phyloP scores from a whole-genome alignment of 2,113 vertebrate species.

The Channa maculata region DNA sequence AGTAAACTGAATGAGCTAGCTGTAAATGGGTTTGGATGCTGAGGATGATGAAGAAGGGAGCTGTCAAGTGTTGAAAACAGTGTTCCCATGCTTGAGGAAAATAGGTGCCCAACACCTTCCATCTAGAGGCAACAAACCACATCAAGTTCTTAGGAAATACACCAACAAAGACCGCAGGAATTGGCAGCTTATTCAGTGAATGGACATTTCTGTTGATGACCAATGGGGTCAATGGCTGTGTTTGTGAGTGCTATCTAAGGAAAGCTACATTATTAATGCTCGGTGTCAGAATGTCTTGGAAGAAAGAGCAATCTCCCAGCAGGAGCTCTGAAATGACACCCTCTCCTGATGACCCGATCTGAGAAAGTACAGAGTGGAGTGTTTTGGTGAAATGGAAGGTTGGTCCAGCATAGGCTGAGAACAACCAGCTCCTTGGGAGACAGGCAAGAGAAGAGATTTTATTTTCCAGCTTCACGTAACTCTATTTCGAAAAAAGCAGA shows the following conservation, averaged over 20 bases:
- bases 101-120: conserved; percentile 36
- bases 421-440: conserved; percentile 37
- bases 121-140: conserved; percentile 1
- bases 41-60: conserved; percentile 62
- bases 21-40: conserved; percentile 56
- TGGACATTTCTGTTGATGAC: conserved; percentile 62
- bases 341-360: conserved; percentile 55
- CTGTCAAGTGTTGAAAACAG: conserved; percentile 68
- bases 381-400: conserved; percentile 55
- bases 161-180: conserved; percentile 7
- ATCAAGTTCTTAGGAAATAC: conserved; percentile 1
- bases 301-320: conserved; percentile 65
- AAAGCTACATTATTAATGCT: conserved; percentile 58
- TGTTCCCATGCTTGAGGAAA: conserved; percentile 37
- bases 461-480: conserved; percentile 69
- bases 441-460: conserved; percentile 49
- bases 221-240: conserved; percentile 52
- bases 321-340: conserved; percentile 65
- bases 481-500: conserved; percentile 63
- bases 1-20: conserved; percentile 68
- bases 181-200: conserved; percentile 25
- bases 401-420: conserved; percentile 22
- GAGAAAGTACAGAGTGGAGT: conserved; percentile 45
- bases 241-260: conserved; percentile 33
- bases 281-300: conserved; percentile 55